Evolutionary conservation across 2,888 invertebrate species (phyloP).

Genomic region (Oscheius onirici): DNA sequence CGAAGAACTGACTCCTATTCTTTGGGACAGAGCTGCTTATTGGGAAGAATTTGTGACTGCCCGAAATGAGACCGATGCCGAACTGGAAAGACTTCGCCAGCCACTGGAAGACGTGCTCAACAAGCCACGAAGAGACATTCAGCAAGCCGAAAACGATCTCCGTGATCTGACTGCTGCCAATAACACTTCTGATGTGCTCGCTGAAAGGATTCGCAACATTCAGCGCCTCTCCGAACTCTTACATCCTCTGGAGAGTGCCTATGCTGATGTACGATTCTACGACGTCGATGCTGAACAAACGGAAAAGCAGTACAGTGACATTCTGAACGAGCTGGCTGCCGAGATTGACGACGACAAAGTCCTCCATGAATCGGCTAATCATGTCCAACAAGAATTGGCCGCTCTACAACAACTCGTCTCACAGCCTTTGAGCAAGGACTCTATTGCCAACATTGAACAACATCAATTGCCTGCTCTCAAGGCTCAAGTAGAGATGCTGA

Average conservation of each 20-base stretch:
- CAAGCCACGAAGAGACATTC: slow-evolving; percentile 35
- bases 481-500: slow-evolving; percentile 42
- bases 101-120: slow-evolving; percentile 37
- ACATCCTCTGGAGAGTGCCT: slow-evolving; percentile 59
- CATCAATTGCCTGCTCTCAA: slow-evolving; percentile 42
- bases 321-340: slow-evolving; percentile 38
- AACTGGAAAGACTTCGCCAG: slow-evolving; percentile 44
- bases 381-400: slow-evolving; percentile 44
- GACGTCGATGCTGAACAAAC: slow-evolving; percentile 60
- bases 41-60: slow-evolving; percentile 52
- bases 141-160: slow-evolving; percentile 39
- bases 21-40: slow-evolving; percentile 44
- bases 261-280: slow-evolving; percentile 62
- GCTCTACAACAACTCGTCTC: slow-evolving; percentile 34
- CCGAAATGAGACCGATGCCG: slow-evolving; percentile 51
- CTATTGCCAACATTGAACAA: slow-evolving; percentile 6
- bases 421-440: slow-evolving; percentile 10
- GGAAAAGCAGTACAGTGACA: slow-evolving; percentile 52
- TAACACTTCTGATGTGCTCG: slow-evolving; percentile 39
- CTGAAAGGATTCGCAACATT: slow-evolving; percentile 41
- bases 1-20: slow-evolving; percentile 39
- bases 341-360: slow-evolving; percentile 49
- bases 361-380: slow-evolving; percentile 45
- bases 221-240: slow-evolving; percentile 55
- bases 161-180: slow-evolving; percentile 33